Conservation (phyloP, 2,797 vertebrate species). For the Chelon auratus region DNA sequence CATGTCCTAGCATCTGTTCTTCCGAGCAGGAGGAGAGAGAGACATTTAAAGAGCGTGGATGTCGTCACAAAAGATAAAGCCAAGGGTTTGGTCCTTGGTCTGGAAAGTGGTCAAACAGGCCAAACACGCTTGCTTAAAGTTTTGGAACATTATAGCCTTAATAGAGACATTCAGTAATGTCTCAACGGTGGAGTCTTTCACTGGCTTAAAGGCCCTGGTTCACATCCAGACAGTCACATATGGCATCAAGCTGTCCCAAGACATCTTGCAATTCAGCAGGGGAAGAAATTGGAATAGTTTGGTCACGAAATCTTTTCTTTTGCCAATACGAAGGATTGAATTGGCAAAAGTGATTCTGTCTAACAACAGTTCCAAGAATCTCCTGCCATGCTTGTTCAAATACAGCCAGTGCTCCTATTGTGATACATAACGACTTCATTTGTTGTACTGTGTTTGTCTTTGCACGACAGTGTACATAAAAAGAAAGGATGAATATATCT, state of each 20-base stretch:
- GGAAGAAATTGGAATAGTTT: slow-evolving; percentile 61
- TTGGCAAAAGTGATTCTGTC: slow-evolving; percentile 66
- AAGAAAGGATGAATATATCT: neutral
- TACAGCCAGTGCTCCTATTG: slow-evolving; percentile 47
- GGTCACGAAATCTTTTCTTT: slow-evolving; percentile 52
- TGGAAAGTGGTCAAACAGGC: slow-evolving; percentile 16
- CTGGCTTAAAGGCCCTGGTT: slow-evolving; percentile 58
- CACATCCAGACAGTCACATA: slow-evolving; percentile 67
- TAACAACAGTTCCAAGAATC: slow-evolving; percentile 51
- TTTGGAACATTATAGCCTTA: slow-evolving; percentile 38
- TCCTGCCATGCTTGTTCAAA: slow-evolving; percentile 37
- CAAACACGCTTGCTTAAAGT: neutral
- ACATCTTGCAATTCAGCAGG: slow-evolving; percentile 57
- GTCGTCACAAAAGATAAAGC: slow-evolving; percentile 16
- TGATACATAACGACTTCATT: slow-evolving; percentile 55
- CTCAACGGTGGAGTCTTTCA: slow-evolving; percentile 39
- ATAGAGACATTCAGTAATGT: slow-evolving; percentile 34
- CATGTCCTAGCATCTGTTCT: slow-evolving; percentile 35
- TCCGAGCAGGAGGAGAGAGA: slow-evolving; percentile 15
- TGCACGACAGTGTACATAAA: slow-evolving; percentile 8
- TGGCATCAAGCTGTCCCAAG: slow-evolving; percentile 67
- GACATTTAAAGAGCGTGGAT: slow-evolving; percentile 22
- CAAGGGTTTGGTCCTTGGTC: slow-evolving; percentile 24
- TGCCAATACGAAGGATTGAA: slow-evolving; percentile 71
- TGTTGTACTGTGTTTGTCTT: slow-evolving; percentile 33